Evolutionary conservation across 2,797 vertebrate genomes (phyloP), one percentile per base, ranked within the genome.

Genomic region (Poliocrania exsul): DNA sequence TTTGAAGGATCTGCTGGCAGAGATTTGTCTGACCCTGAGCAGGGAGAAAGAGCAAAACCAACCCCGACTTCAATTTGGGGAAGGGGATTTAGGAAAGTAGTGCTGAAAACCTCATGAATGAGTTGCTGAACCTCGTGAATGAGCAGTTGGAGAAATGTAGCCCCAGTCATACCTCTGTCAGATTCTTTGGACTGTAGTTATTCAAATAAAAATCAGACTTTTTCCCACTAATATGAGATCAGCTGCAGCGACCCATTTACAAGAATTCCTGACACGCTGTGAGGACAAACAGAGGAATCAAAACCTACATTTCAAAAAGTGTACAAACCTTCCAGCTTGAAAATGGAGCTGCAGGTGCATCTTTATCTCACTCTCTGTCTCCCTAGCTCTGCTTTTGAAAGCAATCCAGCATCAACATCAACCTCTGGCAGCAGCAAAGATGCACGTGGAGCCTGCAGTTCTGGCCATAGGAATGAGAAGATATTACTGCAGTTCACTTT

Each of bases 131-230:
- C n/a, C n/a, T n/a, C n/a, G n/a, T n/a, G n/a, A 46, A 10, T 15
- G 31, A 1, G 0, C 50, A 31, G 42, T 1, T 35, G 51, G 10
- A 53, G 21, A 1, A 5, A 62, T 10, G 18, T 2, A 81, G 20
- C 20, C 44, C 10, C 56, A 44, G 31, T 10, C 15, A 9, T 3
- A 5, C 10, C 37, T 53, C 44, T 56, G 17, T 2, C 31, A 54
- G 61, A 49, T 46, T 51, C 12, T 54, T 62, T 67, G 11, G 44
- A 38, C n/a, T 67, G 9, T 1, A 18, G 2, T 13, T 53, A 46
- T 42, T 67, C 37, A 73, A 85, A 77, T 42, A 14, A 64, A 91
- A 82, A 37, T 10, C 26, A 29, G 11, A 19, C 2, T 3, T 46
- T 64, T 67, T 60, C 37, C 15, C 17, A 42, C 13, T 64, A n/a